A percentile compares a stretch with the other conserved stretches of the same genome.
Conservation (phyloP, 2,888 invertebrate genomes). For the Philopedon plagiatum region DNA sequence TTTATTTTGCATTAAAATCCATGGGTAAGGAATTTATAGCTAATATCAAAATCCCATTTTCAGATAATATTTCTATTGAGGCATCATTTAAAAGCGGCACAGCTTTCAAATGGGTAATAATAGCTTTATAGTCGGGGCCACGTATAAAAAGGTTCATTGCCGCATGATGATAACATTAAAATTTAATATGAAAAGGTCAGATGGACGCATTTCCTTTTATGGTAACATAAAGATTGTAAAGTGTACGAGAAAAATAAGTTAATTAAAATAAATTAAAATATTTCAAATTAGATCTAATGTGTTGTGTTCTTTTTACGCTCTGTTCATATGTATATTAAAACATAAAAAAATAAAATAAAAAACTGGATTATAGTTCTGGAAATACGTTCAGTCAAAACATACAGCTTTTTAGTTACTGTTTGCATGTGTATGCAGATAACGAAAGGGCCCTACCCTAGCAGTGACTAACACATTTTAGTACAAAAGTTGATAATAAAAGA, state of each 20-base stretch:
- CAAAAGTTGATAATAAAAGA: too few relatives aligned
- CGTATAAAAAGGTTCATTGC: conserved; percentile 31
- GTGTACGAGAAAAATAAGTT: not conserved
- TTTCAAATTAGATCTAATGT: too few relatives aligned
- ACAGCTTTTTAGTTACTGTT: too few relatives aligned
- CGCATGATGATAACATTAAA: conserved; percentile 34
- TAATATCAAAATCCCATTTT: conserved; percentile 2
- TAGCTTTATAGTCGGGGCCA: conserved; percentile 14
- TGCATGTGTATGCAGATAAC: too few relatives aligned
- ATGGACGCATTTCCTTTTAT: conserved; percentile 1
- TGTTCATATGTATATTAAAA: too few relatives aligned
- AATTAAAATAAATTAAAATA: not conserved
- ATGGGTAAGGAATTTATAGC: not conserved
- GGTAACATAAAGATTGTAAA: not conserved
- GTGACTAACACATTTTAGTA: too few relatives aligned
- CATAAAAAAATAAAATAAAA: too few relatives aligned
- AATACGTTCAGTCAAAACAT: too few relatives aligned
- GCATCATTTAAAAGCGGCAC: not conserved
- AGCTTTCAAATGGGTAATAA: conserved; percentile 19
- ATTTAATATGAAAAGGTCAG: conserved; percentile 1
- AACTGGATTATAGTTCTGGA: too few relatives aligned
- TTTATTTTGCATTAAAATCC: not conserved
- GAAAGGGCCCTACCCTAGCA: too few relatives aligned
- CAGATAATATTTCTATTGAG: conserved; percentile 11
- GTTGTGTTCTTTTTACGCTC: too few relatives aligned